Conservation (phyloP, 2,113 vertebrate species). For the Neoarius graeffei region DNA sequence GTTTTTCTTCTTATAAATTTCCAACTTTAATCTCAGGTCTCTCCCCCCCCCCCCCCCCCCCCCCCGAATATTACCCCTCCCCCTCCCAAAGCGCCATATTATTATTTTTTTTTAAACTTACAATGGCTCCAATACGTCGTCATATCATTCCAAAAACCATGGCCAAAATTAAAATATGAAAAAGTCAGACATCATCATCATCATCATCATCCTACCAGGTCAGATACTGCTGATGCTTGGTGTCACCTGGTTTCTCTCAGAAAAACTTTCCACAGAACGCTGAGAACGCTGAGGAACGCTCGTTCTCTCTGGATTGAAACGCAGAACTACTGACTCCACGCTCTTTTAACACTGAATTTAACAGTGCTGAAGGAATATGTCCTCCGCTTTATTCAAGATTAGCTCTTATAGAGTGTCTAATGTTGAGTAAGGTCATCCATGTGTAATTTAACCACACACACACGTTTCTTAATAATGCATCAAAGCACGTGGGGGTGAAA, state of each 20-base stretch:
- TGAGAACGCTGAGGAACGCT: not conserved
- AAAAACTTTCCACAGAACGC: not conserved
- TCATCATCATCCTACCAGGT: not conserved
- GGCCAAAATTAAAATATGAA: too few species aligned
- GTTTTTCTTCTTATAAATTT: too few species aligned
- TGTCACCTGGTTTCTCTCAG: not conserved
- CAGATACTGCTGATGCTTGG: not conserved
- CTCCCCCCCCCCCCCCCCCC: too few species aligned
- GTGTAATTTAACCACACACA: not conserved
- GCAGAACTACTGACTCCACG: too few species aligned
- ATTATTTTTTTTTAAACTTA: too few species aligned
- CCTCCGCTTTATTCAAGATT: not conserved
- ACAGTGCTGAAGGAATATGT: not conserved
- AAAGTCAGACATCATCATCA: too few species aligned
- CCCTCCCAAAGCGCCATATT: too few species aligned
- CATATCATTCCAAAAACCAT: too few species aligned
- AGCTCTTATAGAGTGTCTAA: not conserved
- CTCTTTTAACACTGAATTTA: not conserved
- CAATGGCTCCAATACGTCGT: too few species aligned
- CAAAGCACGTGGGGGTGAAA: not conserved
- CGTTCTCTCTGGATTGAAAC: not conserved
- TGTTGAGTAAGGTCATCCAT: not conserved
- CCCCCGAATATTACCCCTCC: too few species aligned
- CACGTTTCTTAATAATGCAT: constrained; percentile 1
- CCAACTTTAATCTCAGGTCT: too few species aligned